Evolutionary conservation across 2,113 vertebrate genomes (phyloP).

Genomic region (Ascaphus truei): DNA sequence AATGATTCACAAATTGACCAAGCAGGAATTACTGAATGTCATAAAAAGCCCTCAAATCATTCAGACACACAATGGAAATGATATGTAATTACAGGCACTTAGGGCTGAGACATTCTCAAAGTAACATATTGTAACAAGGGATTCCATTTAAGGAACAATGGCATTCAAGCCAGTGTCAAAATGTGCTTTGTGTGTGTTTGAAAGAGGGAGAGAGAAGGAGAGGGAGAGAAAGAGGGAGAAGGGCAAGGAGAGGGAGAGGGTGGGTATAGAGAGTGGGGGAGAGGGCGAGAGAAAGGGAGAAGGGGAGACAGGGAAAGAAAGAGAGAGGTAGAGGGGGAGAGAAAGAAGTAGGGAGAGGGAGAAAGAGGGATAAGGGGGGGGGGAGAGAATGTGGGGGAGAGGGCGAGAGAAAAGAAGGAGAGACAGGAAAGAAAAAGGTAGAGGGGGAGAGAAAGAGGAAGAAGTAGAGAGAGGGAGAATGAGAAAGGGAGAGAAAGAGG

Average conservation of each 20-base stretch:
- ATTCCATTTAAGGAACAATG: constrained; percentile 10
- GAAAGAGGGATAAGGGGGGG: too few relatives aligned
- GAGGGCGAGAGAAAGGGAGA: constrained; percentile 34
- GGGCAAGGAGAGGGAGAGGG: too few relatives aligned
- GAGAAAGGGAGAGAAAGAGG: neutral
- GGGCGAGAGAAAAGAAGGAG: too few relatives aligned
- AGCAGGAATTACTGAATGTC: neutral
- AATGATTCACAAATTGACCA: neutral
- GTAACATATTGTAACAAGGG: constrained; percentile 7
- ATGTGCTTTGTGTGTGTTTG: neutral
- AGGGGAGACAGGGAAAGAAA: neutral
- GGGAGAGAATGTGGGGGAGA: too few relatives aligned
- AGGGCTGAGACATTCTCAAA: constrained; percentile 7
- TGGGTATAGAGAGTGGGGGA: too few relatives aligned
- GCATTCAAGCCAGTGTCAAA: neutral
- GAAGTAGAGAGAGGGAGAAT: too few relatives aligned
- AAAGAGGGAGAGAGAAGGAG: neutral
- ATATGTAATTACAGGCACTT: constrained; percentile 26
- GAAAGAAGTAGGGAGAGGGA: too few relatives aligned
- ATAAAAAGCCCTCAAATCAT: neutral
- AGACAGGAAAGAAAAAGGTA: too few relatives aligned
- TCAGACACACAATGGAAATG: constrained; percentile 16
- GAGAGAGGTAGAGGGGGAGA: too few relatives aligned
- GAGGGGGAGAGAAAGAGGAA: neutral
- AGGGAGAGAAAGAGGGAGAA: constrained; percentile 31